Conservation (phyloP, 2,797 vertebrate species). For the Lerista edwardsae region DNA sequence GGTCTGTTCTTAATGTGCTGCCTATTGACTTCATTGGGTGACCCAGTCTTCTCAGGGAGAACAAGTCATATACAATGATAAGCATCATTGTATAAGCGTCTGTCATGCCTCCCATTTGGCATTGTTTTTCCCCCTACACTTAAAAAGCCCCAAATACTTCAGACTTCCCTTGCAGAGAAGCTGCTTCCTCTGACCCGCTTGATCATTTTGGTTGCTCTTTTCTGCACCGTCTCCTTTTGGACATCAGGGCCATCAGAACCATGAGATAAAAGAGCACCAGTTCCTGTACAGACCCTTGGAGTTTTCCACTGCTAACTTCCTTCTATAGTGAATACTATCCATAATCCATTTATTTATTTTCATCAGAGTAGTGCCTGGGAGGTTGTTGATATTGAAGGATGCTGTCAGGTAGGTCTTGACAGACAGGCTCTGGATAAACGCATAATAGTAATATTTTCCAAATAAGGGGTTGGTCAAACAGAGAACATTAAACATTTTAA, state of each 20-base stretch:
- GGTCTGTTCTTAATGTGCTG: neutral
- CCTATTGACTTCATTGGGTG: neutral
- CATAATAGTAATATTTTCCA: too few relatives aligned
- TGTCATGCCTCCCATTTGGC: too few relatives aligned
- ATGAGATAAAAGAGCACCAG: neutral
- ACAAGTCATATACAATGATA: too few relatives aligned
- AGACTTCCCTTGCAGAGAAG: too few relatives aligned
- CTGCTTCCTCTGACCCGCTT: neutral
- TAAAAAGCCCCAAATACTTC: neutral
- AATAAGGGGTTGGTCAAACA: too few relatives aligned
- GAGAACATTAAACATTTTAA: too few relatives aligned
- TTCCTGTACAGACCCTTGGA: neutral
- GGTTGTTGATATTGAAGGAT: neutral
- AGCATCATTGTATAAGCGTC: fast-evolving
- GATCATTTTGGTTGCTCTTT: neutral
- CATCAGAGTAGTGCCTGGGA: too few relatives aligned
- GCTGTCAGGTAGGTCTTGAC: neutral
- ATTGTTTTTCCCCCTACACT: neutral
- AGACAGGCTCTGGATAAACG: too few relatives aligned
- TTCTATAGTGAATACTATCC: neutral
- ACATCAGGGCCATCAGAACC: neutral
- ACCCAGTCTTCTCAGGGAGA: neutral
- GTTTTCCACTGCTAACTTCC: neutral
- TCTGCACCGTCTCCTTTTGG: neutral
- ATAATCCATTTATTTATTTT: too few relatives aligned